Base-by-base conservation (phyloP, 2,888 invertebrate genomes). In the Machimus atricapillus region DNA sequence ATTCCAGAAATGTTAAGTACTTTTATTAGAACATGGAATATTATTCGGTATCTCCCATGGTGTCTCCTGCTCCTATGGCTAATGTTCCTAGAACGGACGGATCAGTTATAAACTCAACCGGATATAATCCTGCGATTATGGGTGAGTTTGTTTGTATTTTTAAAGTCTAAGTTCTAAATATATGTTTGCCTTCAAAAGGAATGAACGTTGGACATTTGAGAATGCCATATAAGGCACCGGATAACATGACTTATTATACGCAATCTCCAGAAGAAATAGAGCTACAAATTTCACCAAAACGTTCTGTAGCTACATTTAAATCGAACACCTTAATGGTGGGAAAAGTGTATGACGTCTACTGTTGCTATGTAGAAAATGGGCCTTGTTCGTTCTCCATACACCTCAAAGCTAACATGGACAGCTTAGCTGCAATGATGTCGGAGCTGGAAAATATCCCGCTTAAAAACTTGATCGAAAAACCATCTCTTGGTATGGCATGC, bases 351-450 rank as follows among this genome's bases (percentile, higher is more conserved):
- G 94, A 95, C 89, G 96, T 96, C 0, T 95, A 94, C 90, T 94
- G 97, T 1, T 96, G 96, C 27, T 96, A 94, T 91, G 95, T 97
- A 23, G 96, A 96, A 90, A 96, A 97, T 90, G 97, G 97, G 0
- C 97, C 97, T 6, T 94, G 95, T 88, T 93, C 95, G 86, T 97
- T 97, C 93, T 96, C 96, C 40, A 94, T 97, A 7, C 97, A 97
- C 90, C 91, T 97, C 37, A 94, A 94, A 89, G 93, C 94, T 78
- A 94, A 94, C 89, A 94, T 94, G 88, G 93, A 94, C 16, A 93
- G 93, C 89, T 91, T 97, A 16, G 94, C 94, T 79, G 93, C 93
- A n/a, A 94, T 97, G 93, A 96, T 96, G 95, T 94, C 93, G 86
- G 94, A 95, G 66, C 95, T 97, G 77, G 96, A 96, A 90, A 93